Evolutionary conservation across 1,140 invertebrate species (phyloP), one percentile per base, ranked within the genome.

Genomic region (Philopotamus ludificatus): DNA sequence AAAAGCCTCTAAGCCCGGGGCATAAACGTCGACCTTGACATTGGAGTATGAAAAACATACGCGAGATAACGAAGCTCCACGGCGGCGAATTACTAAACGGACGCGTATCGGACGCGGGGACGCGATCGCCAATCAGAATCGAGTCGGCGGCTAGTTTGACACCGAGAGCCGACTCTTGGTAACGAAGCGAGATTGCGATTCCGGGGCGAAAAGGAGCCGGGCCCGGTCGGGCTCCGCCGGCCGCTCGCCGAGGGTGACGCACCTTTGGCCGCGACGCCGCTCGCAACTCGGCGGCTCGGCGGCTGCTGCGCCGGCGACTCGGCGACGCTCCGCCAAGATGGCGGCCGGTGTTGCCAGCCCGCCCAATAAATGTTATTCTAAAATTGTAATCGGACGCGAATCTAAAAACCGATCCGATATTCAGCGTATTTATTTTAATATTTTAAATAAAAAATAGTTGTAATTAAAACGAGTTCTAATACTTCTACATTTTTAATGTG

Each of bases 321-420:
- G 53, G 12, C 50, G 50, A 34, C 53, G n/a, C 53, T 18, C 10
- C 28, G 25, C 26, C 28, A 34, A 34, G 28, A 34, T 34, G 26
- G 26, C 28, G 26, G 15, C 28, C 22, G 9, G 21, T 51, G 22
- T 51, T 51, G 49, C 49, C 49, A 25, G n/a, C 49, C 9, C 22
- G 23, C 26, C 3, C 49, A n/a, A n/a, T n/a, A n/a, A n/a, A n/a
- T n/a, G n/a, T n/a, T n/a, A n/a, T n/a, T n/a, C n/a, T n/a, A n/a
- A n/a, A n/a, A n/a, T n/a, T n/a, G n/a, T n/a, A n/a, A n/a, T n/a
- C n/a, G n/a, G n/a, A n/a, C n/a, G n/a, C n/a, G n/a, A n/a, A n/a
- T n/a, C n/a, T n/a, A n/a, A n/a, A n/a, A n/a, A n/a, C n/a, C n/a
- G n/a, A n/a, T n/a, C n/a, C n/a, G n/a, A n/a, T n/a, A n/a, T n/a